Conservation (phyloP, 2,797 vertebrate genomes). For the Sebastes trivittatus region DNA sequence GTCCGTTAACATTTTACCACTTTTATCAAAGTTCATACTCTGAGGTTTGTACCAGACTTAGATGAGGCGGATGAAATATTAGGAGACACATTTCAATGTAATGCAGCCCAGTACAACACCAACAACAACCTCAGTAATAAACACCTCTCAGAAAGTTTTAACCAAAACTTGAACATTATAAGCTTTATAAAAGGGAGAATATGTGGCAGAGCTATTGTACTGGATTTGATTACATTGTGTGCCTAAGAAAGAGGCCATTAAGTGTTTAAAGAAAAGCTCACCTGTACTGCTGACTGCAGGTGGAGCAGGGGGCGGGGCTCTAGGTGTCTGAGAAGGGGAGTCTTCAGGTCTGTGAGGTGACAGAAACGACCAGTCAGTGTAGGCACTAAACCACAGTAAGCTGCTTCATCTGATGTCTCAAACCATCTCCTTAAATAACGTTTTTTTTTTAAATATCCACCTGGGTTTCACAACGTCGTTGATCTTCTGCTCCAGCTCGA, state of each 20-base stretch:
- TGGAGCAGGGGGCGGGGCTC: slow-evolving; percentile 69
- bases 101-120: neutral
- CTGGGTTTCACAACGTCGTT: slow-evolving; percentile 87
- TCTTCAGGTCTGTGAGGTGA: slow-evolving; percentile 83
- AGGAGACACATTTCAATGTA: neutral
- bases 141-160: neutral
- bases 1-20: neutral
- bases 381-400: neutral
- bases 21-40: neutral
- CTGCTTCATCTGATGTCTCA: neutral
- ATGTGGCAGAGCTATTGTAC: neutral
- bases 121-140: neutral
- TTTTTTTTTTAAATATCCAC: slow-evolving; percentile 58
- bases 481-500: slow-evolving; percentile 92
- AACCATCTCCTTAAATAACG: neutral
- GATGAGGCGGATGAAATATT: neutral
- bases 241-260: neutral
- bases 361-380: neutral
- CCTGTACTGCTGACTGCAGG: slow-evolving; percentile 79
- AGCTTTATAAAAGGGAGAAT: neutral
- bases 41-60: no score
- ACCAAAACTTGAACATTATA: neutral
- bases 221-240: neutral
- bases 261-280: slow-evolving; percentile 54
- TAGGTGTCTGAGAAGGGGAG: slow-evolving; percentile 80